Percentiles rank a stretch among this genome's conserved stretches.
Evolutionary conservation across 2,797 vertebrate species (phyloP).

Genomic region (Lepus oiostolus): DNA sequence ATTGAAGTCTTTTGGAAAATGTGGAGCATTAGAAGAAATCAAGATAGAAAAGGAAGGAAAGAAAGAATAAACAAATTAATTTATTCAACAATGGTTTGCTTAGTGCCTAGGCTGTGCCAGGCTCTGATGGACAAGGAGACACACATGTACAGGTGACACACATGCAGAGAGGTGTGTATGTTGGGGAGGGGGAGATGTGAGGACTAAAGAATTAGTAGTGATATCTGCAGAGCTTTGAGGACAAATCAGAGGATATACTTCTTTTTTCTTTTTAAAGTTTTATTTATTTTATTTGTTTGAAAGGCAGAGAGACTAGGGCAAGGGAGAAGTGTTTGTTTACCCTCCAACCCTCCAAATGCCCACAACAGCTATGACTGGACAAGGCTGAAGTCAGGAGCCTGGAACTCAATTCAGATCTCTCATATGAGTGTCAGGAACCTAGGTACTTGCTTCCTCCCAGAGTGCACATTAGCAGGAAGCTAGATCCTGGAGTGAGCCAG

Average conservation of each 20-base stretch:
- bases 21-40: not conserved
- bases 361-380: too few species aligned
- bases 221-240: not conserved
- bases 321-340: too few species aligned
- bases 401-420: too few species aligned
- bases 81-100: slow-evolving; percentile 10
- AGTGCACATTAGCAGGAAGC: too few species aligned
- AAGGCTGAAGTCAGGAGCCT: too few species aligned
- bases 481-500: too few species aligned
- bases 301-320: too few species aligned
- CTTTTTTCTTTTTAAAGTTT: not conserved
- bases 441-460: too few species aligned
- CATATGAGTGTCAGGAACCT: too few species aligned
- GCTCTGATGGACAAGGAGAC: not conserved
- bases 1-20: slow-evolving; percentile 30
- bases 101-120: slow-evolving; percentile 3
- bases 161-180: not conserved
- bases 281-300: too few species aligned
- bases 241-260: not conserved
- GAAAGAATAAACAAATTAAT: not conserved
- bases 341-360: too few species aligned
- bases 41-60: not conserved
- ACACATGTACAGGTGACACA: not conserved
- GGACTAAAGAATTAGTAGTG: not conserved
- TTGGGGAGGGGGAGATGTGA: not conserved